These are phyloP conservation scores for Agrenia bidenticulata DNA, from an alignment of 2,888 invertebrate species.

Conservation along the genomic window DNA sequence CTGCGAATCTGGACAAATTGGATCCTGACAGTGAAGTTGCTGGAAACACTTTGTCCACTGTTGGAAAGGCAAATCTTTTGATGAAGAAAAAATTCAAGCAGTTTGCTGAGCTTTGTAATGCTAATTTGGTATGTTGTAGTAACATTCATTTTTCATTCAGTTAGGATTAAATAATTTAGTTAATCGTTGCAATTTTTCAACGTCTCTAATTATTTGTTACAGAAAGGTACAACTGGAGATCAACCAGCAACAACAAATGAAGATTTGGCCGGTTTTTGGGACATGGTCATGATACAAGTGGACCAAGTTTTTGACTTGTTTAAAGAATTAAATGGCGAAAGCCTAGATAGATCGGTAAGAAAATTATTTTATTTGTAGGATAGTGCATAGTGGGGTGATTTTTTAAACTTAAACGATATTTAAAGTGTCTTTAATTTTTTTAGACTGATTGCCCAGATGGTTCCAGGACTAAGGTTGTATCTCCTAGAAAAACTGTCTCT, in stretches of 20 bases:
- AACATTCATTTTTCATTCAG: too few relatives aligned
- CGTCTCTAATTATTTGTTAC: constrained; percentile 2
- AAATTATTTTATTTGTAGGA: not conserved
- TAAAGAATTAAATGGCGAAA: constrained; percentile 20
- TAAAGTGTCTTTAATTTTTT: not conserved
- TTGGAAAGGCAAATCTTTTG: constrained; percentile 86
- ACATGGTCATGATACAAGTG: constrained; percentile 92
- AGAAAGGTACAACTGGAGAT: constrained; percentile 57
- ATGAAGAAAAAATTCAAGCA: constrained; percentile 93
- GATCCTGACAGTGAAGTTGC: constrained; percentile 68
- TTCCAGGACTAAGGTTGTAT: not conserved
- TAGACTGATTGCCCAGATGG: not conserved
- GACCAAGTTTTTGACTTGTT: constrained; percentile 69
- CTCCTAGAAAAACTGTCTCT: constrained; percentile 15
- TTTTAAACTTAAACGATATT: not conserved
- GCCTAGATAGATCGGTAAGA: not conserved
- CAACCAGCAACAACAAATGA: constrained; percentile 83
- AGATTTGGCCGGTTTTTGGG: constrained; percentile 96
- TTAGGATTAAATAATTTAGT: not conserved
- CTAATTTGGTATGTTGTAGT: constrained; percentile 65
- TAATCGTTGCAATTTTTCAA: not conserved
- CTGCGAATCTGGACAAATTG: constrained; percentile 65
- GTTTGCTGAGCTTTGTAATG: constrained; percentile 76
- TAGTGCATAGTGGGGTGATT: not conserved
- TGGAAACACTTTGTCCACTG: constrained; percentile 80